Evolutionary conservation across 1,140 invertebrate species (phyloP).

Genomic region (Microvelia longipes): DNA sequence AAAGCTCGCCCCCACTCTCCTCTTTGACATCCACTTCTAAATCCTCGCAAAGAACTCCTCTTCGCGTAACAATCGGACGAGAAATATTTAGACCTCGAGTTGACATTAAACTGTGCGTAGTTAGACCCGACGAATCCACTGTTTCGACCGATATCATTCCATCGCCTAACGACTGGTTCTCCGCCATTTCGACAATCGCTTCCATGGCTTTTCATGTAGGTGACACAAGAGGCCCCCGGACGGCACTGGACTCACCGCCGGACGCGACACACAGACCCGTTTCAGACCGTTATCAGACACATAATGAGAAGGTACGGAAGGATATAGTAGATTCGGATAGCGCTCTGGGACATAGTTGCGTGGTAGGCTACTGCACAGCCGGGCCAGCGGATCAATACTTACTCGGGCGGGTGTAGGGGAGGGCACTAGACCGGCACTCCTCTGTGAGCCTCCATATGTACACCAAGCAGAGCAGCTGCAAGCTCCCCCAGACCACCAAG

Average conservation of each 20-base stretch:
- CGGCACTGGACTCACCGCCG: slow-evolving; percentile 12
- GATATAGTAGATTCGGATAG: slow-evolving; percentile 10
- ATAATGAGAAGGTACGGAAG: slow-evolving; percentile 9
- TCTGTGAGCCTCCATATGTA: background rate
- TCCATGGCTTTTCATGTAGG: slow-evolving; percentile 17
- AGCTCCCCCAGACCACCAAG: slow-evolving; percentile 1
- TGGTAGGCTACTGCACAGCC: slow-evolving; percentile 16
- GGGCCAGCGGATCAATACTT: slow-evolving; percentile 1
- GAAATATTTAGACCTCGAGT: slow-evolving; percentile 13
- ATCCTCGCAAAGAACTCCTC: slow-evolving; percentile 15
- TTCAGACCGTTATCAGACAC: slow-evolving; percentile 8
- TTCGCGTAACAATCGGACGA: slow-evolving; percentile 16
- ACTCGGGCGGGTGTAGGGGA: slow-evolving; percentile 1
- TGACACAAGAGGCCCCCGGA: slow-evolving; percentile 8
- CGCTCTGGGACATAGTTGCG: slow-evolving; percentile 13
- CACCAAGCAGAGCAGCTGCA: slow-evolving; percentile 8
- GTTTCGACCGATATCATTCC: slow-evolving; percentile 16
- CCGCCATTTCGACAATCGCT: slow-evolving; percentile 18
- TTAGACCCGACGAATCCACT: slow-evolving; percentile 16
- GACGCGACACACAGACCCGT: slow-evolving; percentile 8
- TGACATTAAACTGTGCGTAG: slow-evolving; percentile 15
- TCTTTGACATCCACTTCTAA: slow-evolving; percentile 17
- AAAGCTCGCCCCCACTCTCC: slow-evolving; percentile 15
- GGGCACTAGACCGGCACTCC: slow-evolving; percentile 6
- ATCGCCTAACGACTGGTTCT: slow-evolving; percentile 18